phyloP scores from a whole-genome alignment of 2,113 vertebrate species.

The Carollia perspicillata region DNA sequence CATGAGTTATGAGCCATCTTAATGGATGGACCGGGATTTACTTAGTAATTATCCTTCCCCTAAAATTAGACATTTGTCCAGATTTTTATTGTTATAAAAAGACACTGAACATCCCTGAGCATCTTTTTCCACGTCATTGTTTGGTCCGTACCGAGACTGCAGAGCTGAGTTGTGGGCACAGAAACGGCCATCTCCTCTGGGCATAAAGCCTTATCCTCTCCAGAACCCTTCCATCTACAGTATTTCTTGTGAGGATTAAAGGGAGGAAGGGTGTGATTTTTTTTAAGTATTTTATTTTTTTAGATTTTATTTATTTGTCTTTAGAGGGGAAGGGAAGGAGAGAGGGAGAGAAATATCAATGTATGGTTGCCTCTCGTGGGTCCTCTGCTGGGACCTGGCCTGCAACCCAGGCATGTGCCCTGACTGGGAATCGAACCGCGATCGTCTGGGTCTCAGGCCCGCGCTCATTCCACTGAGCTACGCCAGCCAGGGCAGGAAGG shows the following conservation, averaged over 20 bases:
- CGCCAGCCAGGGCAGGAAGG: too few relatives aligned
- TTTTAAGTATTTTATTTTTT: too few relatives aligned
- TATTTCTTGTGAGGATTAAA: neutral
- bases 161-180: neutral
- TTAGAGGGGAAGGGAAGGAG: too few relatives aligned
- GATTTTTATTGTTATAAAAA: neutral
- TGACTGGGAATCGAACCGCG: too few relatives aligned
- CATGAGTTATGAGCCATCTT: neutral
- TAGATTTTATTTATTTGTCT: too few relatives aligned
- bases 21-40: neutral
- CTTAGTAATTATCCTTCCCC: neutral
- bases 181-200: neutral
- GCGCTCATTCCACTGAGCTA: too few relatives aligned
- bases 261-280: neutral
- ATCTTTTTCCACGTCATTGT: neutral
- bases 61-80: neutral
- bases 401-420: too few relatives aligned
- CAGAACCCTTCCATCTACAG: neutral
- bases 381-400: too few relatives aligned
- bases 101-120: neutral
- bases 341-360: too few relatives aligned
- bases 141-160: neutral
- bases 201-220: neutral
- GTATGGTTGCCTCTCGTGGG: too few relatives aligned
- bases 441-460: too few relatives aligned